Evolutionary conservation across 1,140 invertebrate genomes (phyloP).

Genomic region (Aphelenchoides fujianensis): DNA sequence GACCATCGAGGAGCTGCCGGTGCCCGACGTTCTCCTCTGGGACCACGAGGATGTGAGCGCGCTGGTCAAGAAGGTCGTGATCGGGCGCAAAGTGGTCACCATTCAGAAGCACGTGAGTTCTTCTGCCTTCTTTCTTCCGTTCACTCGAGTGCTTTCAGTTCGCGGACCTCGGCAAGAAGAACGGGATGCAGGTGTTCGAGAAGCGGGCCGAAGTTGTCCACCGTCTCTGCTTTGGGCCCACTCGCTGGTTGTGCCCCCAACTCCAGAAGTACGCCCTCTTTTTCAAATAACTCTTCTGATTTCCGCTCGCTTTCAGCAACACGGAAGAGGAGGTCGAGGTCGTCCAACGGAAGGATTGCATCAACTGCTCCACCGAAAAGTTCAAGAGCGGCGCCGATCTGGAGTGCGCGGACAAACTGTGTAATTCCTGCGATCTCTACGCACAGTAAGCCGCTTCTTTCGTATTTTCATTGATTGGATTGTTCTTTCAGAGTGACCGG

Average conservation of each 20-base stretch:
- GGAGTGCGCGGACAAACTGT: too few species aligned
- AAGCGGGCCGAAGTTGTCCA: slow-evolving; percentile 1
- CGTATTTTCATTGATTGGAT: slow-evolving; percentile 2
- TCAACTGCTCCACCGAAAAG: not conserved
- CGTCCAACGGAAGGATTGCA: not conserved
- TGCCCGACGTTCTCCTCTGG: not conserved
- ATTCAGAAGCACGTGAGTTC: slow-evolving; percentile 5
- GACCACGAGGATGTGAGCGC: not conserved
- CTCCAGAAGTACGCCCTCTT: not conserved
- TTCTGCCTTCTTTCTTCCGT: not conserved
- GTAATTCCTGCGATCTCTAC: not conserved
- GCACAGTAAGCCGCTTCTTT: not conserved
- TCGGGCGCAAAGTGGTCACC: not conserved
- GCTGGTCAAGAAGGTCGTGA: slow-evolving; percentile 8
- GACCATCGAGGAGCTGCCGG: not conserved
- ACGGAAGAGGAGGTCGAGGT: not conserved
- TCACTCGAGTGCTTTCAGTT: not conserved
- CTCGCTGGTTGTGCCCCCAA: slow-evolving; percentile 3
- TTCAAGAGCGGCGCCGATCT: not conserved
- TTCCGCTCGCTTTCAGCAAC: not conserved
- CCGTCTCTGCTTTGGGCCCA: not conserved
- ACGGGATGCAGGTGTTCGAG: not conserved
- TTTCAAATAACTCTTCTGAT: not conserved
- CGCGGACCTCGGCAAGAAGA: not conserved
- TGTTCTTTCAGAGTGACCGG: too few species aligned